Evolutionary conservation across 1,140 invertebrate species (phyloP).

Genomic region (Homarus americanus): DNA sequence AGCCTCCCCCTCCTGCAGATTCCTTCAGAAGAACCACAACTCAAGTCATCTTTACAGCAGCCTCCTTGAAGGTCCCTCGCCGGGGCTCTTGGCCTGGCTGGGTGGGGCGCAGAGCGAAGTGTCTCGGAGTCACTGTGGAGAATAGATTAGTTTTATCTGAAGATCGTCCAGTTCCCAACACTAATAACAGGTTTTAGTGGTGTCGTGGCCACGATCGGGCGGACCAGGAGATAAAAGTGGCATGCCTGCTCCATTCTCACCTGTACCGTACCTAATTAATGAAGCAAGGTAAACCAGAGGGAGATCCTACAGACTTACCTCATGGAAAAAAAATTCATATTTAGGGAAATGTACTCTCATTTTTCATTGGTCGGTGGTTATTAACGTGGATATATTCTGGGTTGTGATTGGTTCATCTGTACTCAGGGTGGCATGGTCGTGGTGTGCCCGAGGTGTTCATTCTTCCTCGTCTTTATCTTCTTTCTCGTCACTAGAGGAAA

Average conservation of each 20-base stretch:
- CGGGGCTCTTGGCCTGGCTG: not conserved
- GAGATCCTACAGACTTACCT: too few species aligned
- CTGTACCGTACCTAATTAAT: slow-evolving; percentile 20
- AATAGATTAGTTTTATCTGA: slow-evolving; percentile 60
- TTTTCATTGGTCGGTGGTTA: too few species aligned
- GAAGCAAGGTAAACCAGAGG: not conserved
- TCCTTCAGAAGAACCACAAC: not conserved
- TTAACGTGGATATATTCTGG: too few species aligned
- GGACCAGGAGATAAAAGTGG: slow-evolving; percentile 18
- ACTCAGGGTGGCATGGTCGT: too few species aligned
- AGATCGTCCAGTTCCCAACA: slow-evolving; percentile 54
- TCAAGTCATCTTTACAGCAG: not conserved
- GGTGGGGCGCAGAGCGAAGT: not conserved
- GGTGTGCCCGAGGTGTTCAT: too few species aligned
- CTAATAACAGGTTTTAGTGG: slow-evolving; percentile 70
- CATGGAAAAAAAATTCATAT: too few species aligned
- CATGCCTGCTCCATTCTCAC: not conserved
- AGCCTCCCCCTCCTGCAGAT: not conserved
- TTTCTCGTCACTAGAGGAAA: too few species aligned
- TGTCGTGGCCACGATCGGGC: slow-evolving; percentile 55
- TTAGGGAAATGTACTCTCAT: too few species aligned
- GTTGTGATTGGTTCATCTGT: too few species aligned
- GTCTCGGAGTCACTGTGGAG: slow-evolving; percentile 14
- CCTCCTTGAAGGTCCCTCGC: not conserved
- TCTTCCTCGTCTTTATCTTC: too few species aligned